phyloP scores from a whole-genome alignment of 2,888 invertebrate genomes.

The Phlogophora meticulosa region DNA sequence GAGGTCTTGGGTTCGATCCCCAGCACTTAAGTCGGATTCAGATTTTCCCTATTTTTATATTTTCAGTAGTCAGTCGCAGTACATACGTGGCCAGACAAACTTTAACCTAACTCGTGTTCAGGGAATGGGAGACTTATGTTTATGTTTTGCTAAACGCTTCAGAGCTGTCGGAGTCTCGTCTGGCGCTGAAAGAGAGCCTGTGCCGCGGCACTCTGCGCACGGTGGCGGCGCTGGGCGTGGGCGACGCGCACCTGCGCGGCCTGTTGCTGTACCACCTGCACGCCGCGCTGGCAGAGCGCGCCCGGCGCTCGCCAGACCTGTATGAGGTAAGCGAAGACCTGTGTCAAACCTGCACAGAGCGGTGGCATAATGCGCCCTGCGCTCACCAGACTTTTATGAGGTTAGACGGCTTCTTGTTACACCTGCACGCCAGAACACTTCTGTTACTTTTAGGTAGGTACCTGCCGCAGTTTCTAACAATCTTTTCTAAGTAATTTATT shows the following conservation, averaged over 20 bases:
- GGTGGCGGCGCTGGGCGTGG: conserved; percentile 91
- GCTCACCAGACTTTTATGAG: no score
- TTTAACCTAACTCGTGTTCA: not conserved
- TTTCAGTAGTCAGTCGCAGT: no score
- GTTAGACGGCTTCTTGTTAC: no score
- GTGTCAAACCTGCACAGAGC: not conserved
- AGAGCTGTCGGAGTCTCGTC: conserved; percentile 92
- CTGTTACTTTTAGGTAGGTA: no score
- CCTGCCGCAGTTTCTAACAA: no score
- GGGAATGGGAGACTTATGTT: not conserved
- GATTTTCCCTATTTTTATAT: no score
- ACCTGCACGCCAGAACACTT: no score
- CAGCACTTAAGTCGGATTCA: not conserved
- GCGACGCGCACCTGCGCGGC: conserved; percentile 89
- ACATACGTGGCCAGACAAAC: no score
- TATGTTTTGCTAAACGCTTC: conserved; percentile 52
- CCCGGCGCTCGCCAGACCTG: conserved; percentile 84
- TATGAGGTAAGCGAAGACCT: conserved; percentile 79
- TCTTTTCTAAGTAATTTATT: no score
- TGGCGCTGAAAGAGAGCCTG: conserved; percentile 91
- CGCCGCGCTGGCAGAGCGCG: conserved; percentile 89
- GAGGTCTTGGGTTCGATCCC: not conserved
- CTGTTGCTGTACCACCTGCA: conserved; percentile 89
- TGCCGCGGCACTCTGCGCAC: conserved; percentile 92
- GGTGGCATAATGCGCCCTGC: no score